Base-by-base conservation (phyloP, 2,797 vertebrate species). In the Poeciliopsis paucimaculata region DNA sequence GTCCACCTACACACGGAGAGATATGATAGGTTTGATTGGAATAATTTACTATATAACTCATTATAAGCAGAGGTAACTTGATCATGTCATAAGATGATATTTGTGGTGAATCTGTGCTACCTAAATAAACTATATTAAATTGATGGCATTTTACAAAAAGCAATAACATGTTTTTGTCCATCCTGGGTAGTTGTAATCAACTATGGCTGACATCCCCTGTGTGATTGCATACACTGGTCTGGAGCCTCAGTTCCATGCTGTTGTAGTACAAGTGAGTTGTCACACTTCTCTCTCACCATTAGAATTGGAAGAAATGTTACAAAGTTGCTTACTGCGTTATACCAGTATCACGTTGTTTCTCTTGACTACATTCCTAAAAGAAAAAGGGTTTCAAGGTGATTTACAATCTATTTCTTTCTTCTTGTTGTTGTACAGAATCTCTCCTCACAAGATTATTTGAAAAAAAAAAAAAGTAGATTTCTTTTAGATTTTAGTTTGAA, bases 401-500 rank as follows among this genome's bases (percentile, higher is more conserved):
- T 57, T n/a, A n/a, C 53, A 13, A 55, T n/a, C 10, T 51, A 2
- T 53, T 10, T 53, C 20, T 26, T 26, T 53, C 23, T 53, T 9
- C 3, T 53, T 53, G 20, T 51, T 51, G 51, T 51, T 51, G 51
- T 53, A 11, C 51, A 53, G 51, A 53, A 53, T 53, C 8, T 53
- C 49, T 10, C 49, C 49, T 23, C 49, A 51, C 20, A 10, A 53
- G 49, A 53, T 26, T 26, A 53, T 53, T 53, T 53, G 7, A 20
- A 2, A 5, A 8, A 16, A 5, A 7, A 51, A 16, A 5, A 41
- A 47, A 51, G 70, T 78, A 53, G 1, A 39, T 46, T 34, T 75
- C 5, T 68, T 72, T n/a, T 28, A 84, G 60, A 31, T 11, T n/a
- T n/a, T 28, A 84, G 72, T 36, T 13, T 31, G 41, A 7, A 10